Evolutionary conservation across 2,113 vertebrate species (phyloP), one percentile per base, ranked within the genome.

Genomic region (Thamnaconus septentrionalis): DNA sequence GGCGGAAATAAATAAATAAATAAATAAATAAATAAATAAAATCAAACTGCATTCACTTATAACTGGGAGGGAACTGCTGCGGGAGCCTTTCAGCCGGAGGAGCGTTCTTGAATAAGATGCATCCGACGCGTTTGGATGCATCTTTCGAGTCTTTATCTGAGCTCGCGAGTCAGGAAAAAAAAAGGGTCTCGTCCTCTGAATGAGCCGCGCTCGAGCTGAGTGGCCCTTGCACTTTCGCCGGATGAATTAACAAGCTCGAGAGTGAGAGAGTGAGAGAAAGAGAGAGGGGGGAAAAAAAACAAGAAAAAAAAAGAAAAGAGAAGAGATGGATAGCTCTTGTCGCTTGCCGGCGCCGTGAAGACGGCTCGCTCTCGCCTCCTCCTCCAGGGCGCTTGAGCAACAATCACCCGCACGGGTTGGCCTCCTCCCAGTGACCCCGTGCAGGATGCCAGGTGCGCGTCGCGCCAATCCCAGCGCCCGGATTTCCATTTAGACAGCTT

Each of bases 401-500:
- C 89, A 88, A 87, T 82, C 66, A 85, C 69, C 61, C 31, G 8
- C 70, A 71, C 80, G 56, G 67, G 66, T 70, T 54, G 73, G 75
- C 65, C 41, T 55, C 69, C 59, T 60, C 56, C 64, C 5, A 8
- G 18, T 31, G 18, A 31, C 18, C 53, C 64, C 41, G 51, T 59
- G 75, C 51, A 59, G 65, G 78, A 76, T 48, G 71, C 69, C 81
- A 79, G 85, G 77, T 82, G 75, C 52, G 69, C 76, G 74, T 73
- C 65, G 69, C 67, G 70, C 71, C 62, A 71, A 87, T 81, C 80
- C 73, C 66, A 77, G 73, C 59, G 53, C 57, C 71, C 0, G 77
- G 67, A 88, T 89, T 90, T 89, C 86, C 78, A 88, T 87, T 89
- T 83, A 85, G 85, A 89, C 79, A 76, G 83, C 84, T 86, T 80